phyloP scores from a whole-genome alignment of 1,140 invertebrate genomes.

The Drosophila burlai region DNA sequence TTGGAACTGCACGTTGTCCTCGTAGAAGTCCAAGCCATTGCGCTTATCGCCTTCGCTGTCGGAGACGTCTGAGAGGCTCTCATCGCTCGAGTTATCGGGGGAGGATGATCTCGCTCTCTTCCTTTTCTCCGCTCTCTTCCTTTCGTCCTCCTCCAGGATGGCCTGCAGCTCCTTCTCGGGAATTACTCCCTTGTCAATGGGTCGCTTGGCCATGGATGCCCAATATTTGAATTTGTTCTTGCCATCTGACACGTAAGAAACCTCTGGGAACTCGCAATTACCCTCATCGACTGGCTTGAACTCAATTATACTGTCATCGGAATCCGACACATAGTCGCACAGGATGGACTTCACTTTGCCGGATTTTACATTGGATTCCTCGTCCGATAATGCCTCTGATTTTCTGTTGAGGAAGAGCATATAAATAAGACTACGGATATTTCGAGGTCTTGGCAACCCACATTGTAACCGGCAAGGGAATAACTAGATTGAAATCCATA shows the following conservation, averaged over 20 bases:
- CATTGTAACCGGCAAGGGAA: background rate
- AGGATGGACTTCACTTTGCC: too few relatives aligned
- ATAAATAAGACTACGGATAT: background rate
- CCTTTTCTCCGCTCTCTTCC: background rate
- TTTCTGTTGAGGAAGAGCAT: background rate
- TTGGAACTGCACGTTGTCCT: slow-evolving; percentile 5
- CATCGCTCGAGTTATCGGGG: background rate
- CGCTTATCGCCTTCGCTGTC: background rate
- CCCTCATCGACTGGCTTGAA: too few relatives aligned
- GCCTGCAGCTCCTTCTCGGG: slow-evolving; percentile 8
- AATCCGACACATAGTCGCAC: background rate
- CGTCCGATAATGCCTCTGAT: background rate
- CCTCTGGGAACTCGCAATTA: background rate
- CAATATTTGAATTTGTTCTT: slow-evolving; percentile 13
- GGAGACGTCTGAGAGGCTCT: background rate
- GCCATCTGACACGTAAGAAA: fast-evolving
- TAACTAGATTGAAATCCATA: background rate
- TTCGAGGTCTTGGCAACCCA: background rate
- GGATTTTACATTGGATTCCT: too few relatives aligned
- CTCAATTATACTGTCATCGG: background rate
- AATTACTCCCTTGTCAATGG: slow-evolving; percentile 33
- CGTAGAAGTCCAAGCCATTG: slow-evolving; percentile 30
- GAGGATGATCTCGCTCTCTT: background rate
- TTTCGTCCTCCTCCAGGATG: background rate
- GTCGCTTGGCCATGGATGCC: slow-evolving; percentile 20